Percentiles rank a stretch among this genome's conserved stretches.
These are phyloP conservation scores for Pharmacophagus antenor DNA, from an alignment of 2,888 invertebrate species.

Conservation along the genomic window DNA sequence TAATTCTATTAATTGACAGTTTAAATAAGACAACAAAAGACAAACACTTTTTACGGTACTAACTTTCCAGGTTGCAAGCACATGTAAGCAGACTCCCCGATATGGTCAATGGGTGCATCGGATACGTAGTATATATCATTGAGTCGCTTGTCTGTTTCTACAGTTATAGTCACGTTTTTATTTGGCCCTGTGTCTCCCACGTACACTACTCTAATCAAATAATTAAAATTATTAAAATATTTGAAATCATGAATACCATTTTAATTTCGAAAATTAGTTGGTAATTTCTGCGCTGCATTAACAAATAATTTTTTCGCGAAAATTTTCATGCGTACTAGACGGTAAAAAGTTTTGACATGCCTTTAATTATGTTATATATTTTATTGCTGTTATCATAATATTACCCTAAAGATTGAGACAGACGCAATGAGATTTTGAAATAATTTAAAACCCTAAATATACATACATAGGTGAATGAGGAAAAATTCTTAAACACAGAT, in stretches of 20 bases:
- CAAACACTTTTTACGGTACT: slow-evolving; percentile 36
- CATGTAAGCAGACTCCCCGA: slow-evolving; percentile 82
- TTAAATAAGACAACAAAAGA: too few species aligned
- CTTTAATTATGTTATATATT: neutral
- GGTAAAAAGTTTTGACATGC: neutral
- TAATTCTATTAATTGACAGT: too few species aligned
- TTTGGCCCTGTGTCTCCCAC: slow-evolving; percentile 67
- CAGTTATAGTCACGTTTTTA: slow-evolving; percentile 65
- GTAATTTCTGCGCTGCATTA: neutral
- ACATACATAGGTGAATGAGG: too few species aligned
- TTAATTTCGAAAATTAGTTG: too few species aligned
- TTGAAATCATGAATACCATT: too few species aligned
- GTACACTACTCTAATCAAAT: slow-evolving; percentile 70
- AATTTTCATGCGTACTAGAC: neutral
- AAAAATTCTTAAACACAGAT: neutral
- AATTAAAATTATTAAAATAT: too few species aligned
- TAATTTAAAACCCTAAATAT: too few species aligned
- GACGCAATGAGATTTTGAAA: too few species aligned
- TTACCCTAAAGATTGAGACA: too few species aligned
- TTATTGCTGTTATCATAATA: too few species aligned
- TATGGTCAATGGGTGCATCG: slow-evolving; percentile 60
- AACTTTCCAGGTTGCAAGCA: slow-evolving; percentile 81
- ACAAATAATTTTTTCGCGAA: neutral
- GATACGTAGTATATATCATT: slow-evolving; percentile 81
- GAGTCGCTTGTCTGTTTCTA: slow-evolving; percentile 67